Conservation (phyloP, 2,113 vertebrate genomes). For the Calidris pygmaea region DNA sequence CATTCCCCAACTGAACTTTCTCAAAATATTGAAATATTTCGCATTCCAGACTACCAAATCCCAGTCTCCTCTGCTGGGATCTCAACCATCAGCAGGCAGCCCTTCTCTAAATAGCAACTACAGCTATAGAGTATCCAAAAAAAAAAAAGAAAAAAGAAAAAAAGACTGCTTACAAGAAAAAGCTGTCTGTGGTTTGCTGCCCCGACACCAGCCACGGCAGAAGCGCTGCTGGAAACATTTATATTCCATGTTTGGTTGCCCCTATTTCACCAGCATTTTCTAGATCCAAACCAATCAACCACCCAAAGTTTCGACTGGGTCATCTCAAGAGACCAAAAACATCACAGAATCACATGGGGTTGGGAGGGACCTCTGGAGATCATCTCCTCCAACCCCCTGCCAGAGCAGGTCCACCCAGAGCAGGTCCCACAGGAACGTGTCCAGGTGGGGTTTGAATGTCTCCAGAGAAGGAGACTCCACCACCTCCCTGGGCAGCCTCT, state of each 20-base stretch:
- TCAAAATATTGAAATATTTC: not conserved
- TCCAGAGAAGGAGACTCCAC: too few relatives aligned
- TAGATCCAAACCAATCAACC: not conserved
- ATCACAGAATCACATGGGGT: not conserved
- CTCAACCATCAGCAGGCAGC: not conserved
- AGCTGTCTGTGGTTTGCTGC: not conserved
- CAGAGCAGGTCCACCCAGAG: too few relatives aligned
- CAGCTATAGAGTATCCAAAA: not conserved
- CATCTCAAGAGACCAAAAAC: not conserved
- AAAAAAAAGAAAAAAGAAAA: not conserved
- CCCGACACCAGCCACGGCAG: not conserved
- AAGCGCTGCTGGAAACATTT: not conserved
- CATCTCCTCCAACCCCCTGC: too few relatives aligned
- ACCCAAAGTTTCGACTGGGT: not conserved
- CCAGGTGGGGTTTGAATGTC: too few relatives aligned
- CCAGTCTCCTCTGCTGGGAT: not conserved
- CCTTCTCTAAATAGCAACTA: not conserved
- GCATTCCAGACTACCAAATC: not conserved
- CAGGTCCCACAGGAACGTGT: too few relatives aligned
- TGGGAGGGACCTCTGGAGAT: too few relatives aligned
- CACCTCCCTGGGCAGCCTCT: too few relatives aligned
- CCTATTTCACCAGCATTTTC: not conserved
- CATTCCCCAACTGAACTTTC: not conserved
- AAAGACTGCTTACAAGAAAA: not conserved
- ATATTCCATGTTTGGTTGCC: rapidly evolving